These are phyloP conservation scores for Anoplopoma fimbria DNA, from an alignment of 2,113 vertebrate species.

Conservation along the genomic window DNA sequence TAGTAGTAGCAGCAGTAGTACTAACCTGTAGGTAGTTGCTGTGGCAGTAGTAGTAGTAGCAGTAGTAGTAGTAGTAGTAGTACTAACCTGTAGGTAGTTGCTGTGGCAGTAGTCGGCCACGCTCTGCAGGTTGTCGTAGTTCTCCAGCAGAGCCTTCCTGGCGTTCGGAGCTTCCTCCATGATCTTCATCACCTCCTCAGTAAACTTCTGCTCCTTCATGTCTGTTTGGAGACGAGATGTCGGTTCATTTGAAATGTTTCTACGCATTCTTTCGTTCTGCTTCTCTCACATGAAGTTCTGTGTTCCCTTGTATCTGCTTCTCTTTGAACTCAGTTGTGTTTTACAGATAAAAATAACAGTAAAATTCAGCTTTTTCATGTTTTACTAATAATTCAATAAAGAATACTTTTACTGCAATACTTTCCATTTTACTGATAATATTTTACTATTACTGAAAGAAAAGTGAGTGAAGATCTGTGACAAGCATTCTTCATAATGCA, in stretches of 20 bases:
- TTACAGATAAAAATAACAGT: not conserved
- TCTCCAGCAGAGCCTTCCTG: conserved; percentile 84
- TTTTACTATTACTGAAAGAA: no score
- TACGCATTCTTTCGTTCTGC: not conserved
- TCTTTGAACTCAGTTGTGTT: no score
- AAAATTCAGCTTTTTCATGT: not conserved
- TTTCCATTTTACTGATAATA: no score
- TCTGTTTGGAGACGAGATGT: not conserved
- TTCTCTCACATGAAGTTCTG: not conserved
- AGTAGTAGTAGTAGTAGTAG: not conserved
- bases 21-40: not conserved
- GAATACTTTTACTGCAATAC: no score
- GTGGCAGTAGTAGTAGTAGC: not conserved
- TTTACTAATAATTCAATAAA: no score
- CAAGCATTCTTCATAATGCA: no score
- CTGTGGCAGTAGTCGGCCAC: conserved; percentile 91
- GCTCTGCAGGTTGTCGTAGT: conserved; percentile 86
- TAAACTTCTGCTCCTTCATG: conserved; percentile 74
- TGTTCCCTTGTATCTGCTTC: not conserved
- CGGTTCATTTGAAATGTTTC: not conserved
- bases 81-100: conserved; percentile 87
- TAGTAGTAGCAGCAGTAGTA: not conserved
- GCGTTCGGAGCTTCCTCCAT: conserved; percentile 82
- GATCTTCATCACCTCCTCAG: conserved; percentile 74
- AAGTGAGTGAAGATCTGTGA: no score